Conservation (phyloP, 2,888 invertebrate species). For the Acronicta psi region DNA sequence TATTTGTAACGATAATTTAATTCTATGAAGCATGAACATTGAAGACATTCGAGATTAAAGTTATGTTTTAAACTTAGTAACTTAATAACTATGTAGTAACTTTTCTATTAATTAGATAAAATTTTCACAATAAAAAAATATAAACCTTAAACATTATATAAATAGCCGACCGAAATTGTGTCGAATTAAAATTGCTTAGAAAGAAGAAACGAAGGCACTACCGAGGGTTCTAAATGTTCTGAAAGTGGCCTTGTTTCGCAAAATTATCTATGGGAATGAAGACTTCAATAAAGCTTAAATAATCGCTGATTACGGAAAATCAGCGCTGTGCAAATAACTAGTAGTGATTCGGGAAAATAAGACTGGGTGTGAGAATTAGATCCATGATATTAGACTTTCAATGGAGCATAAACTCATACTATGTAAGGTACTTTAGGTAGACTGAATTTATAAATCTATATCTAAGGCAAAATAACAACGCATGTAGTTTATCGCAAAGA, state of each 20-base stretch:
- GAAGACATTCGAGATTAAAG: too few relatives aligned
- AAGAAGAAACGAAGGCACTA: slow-evolving; percentile 34
- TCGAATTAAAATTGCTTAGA: slow-evolving; percentile 33
- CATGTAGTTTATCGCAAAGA: slow-evolving; percentile 1
- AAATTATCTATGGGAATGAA: slow-evolving; percentile 53
- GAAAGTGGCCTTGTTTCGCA: slow-evolving; percentile 51
- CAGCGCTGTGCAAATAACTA: slow-evolving; percentile 32
- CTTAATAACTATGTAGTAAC: neutral
- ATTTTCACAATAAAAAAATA: too few relatives aligned
- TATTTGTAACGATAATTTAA: neutral
- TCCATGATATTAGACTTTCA: slow-evolving; percentile 30
- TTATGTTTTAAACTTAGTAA: too few relatives aligned
- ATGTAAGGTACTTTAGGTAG: too few relatives aligned
- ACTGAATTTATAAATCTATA: too few relatives aligned
- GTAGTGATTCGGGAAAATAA: slow-evolving; percentile 30
- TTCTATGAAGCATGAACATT: too few relatives aligned
- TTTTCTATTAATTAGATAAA: neutral
- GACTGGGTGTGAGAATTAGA: slow-evolving; percentile 21
- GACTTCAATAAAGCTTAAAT: slow-evolving; percentile 51
- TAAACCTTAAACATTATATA: slow-evolving; percentile 41
- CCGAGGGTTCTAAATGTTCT: slow-evolving; percentile 14
- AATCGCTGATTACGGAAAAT: slow-evolving; percentile 53
- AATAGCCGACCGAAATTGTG: slow-evolving; percentile 37
- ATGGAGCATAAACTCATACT: slow-evolving; percentile 2
- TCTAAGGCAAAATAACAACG: slow-evolving; percentile 6